Base-by-base conservation (phyloP, 1,140 invertebrate species). In the Zaprionus capensis region DNA sequence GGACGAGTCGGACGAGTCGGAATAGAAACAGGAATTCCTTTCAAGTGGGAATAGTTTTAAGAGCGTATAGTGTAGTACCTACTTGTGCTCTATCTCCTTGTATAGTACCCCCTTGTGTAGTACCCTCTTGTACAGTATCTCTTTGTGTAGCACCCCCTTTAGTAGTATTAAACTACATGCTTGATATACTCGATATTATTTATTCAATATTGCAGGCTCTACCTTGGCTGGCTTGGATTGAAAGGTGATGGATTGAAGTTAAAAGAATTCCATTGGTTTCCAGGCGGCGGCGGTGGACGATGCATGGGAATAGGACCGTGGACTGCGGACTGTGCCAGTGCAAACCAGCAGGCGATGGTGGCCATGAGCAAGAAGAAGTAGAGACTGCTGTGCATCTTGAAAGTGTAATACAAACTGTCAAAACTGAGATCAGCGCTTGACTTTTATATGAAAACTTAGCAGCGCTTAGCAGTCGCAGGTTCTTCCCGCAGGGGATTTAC, bases 141-240 rank as follows among this genome's bases (percentile, higher is more conserved):
- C 9, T 9, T 34, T 2, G 31, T 31, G 31, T 0, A 11, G 31
- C 2, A 31, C 31, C 2, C 31, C 9, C 28, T 31, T 31, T 1
- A 26, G 0, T 31, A 31, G 28, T 31, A 9, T 2, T 11, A 11
- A 11, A 34, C 31, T 34, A 11, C 0, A 34, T 11, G 3, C 31
- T 11, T 34, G 9, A 34, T 11, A 11, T 34, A 34, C 9, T 34
- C 31, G 0, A 34, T 11, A 11, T 11, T 41, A 41, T 41, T 41
- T 41, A 41, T n/a, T 41, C 2, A 41, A 41, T 41, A 7, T 41
- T 15, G 15, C 2, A 6, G 38, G 2, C n/a, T 7, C 38, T 41
- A 41, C n/a, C 38, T n/a, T 11, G 65, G 65, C 14, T 57, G 53
- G 5, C 5, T 26, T 2, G 69, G 69, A 57, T 71, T 71, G 22